Percentiles rank a stretch among this genome's conserved stretches.
phyloP scores from a whole-genome alignment of 2,888 invertebrate species.

The Nemoura dubitans region DNA sequence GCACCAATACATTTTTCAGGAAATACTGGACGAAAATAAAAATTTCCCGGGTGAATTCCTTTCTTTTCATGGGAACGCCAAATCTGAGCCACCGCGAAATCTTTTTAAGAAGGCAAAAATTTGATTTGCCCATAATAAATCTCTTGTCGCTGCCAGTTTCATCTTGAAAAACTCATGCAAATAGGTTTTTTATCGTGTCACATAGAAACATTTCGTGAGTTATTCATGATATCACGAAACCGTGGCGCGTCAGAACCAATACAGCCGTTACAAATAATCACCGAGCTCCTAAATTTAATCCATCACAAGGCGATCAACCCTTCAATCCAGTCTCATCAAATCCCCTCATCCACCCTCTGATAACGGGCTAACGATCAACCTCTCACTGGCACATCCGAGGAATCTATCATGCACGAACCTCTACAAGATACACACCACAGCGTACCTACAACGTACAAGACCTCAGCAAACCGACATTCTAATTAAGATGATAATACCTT shows the following conservation, averaged over 20 bases:
- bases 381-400: not conserved
- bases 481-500: constrained; percentile 33
- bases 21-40: not conserved
- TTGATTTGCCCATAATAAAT: not conserved
- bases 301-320: not conserved
- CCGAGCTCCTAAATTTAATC: not conserved
- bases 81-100: not conserved
- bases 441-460: not conserved
- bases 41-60: not conserved
- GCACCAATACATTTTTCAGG: not conserved
- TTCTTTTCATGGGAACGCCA: not conserved
- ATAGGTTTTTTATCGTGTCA: not conserved
- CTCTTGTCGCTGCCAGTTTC: not conserved
- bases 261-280: constrained; percentile 4
- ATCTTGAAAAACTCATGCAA: not conserved
- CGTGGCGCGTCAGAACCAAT: not conserved
- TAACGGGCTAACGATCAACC: not conserved
- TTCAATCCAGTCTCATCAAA: not conserved
- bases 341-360: not conserved
- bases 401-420: not conserved
- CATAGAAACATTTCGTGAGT: not conserved
- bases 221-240: not conserved
- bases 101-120: not conserved
- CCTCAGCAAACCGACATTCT: constrained; percentile 17
- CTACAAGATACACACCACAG: not conserved